phyloP scores from a whole-genome alignment of 2,113 vertebrate genomes.

The Mus pahari region DNA sequence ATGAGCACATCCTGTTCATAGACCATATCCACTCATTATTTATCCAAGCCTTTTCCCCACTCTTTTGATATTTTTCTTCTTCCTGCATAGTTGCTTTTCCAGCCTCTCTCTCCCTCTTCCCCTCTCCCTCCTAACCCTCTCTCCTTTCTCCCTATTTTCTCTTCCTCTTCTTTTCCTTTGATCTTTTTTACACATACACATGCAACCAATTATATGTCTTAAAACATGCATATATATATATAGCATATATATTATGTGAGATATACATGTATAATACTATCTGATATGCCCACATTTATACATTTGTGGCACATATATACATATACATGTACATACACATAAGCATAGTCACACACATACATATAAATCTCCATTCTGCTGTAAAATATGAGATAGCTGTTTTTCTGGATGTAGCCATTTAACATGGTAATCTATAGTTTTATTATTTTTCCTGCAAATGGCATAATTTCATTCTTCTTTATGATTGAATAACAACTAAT shows the following conservation, averaged over 20 bases:
- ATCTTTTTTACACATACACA: neutral
- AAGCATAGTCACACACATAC: neutral
- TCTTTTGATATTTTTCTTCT: neutral
- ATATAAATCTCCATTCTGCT: neutral
- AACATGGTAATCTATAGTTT: neutral
- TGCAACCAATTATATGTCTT: neutral
- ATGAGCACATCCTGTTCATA: neutral
- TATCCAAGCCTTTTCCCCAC: neutral
- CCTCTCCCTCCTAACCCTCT: fast-evolving
- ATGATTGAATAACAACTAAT: neutral
- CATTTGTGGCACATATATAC: neutral
- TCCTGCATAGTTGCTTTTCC: no score
- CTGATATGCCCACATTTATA: no score
- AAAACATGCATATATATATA: neutral
- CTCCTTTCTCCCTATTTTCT: neutral
- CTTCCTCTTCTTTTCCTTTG: neutral
- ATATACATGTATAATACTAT: neutral
- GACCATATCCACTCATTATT: neutral
- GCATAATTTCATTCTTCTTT: neutral
- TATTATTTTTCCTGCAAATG: neutral
- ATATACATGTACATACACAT: no score
- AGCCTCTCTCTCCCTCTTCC: no score
- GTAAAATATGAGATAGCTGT: neutral
- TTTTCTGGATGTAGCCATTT: neutral
- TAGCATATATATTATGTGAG: neutral